Evolutionary conservation across 2,113 vertebrate species (phyloP), one percentile per base, ranked within the genome.

Genomic region (Menidia beryllina): DNA sequence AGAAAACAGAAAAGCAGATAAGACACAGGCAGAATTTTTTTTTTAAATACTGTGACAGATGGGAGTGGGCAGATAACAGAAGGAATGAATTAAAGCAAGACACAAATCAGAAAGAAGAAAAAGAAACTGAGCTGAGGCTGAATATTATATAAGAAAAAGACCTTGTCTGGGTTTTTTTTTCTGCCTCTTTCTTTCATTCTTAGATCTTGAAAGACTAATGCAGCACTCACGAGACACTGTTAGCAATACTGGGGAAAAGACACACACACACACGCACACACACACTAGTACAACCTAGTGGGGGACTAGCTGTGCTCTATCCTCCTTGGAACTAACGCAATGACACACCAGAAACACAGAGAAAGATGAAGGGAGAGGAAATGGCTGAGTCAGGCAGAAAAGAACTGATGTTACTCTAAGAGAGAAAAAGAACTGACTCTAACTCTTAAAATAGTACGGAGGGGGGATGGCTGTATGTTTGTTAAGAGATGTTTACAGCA

Each of bases 141-240:
- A 73, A 57, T 54, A 14, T 39, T 72, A 79, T 59, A 52, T 70
- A 60, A 81, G 52, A 36, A 50, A 69, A 65, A 58, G 19, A 82
- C 59, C 59, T 75, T 1, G 17, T 70, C 43, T 68, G 34, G 57
- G 53, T 60, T 9, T 68, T 14, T 68, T 14, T 73, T 25, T 66
- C 63, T 26, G 13, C 25, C 20, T 68, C 38, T 55, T 50, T 69
- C 36, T 50, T 65, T 72, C 59, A 65, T 58, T 79, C 65, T 71
- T 51, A 82, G 77, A 88, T 87, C 79, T 88, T 90, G 84, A 88
- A 88, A 88, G 86, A 78, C 68, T 77, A 67, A 81, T 47, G 63
- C 69, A 77, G 57, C 39, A 55, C 82, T 86, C 79, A 68, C 73
- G 84, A 90, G 85, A 86, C 64, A 34, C 55, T 54, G 62, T 50